phyloP scores from a whole-genome alignment of 2,113 vertebrate genomes.

The Heterotis niloticus region DNA sequence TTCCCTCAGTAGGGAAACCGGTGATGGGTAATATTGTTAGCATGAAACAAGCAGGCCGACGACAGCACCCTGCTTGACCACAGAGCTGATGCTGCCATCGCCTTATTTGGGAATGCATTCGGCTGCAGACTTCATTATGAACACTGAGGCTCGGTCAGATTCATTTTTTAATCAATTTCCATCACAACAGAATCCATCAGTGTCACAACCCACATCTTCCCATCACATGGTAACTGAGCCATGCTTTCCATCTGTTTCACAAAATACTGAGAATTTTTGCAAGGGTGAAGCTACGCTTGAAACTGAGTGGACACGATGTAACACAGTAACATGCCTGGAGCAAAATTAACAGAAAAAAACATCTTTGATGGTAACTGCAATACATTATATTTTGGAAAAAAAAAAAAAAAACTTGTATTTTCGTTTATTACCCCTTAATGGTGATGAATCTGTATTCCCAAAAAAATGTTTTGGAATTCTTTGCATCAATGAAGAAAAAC shows the following conservation, averaged over 20 bases:
- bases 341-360: no score
- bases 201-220: constrained; percentile 5
- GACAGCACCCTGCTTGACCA: neutral
- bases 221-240: constrained; percentile 1
- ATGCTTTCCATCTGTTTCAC: neutral
- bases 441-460: no score
- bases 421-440: no score
- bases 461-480: no score
- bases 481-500: no score
- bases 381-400: neutral
- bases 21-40: neutral
- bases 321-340: neutral
- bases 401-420: no score
- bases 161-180: constrained; percentile 4
- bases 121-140: neutral
- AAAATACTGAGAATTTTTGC: neutral
- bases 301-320: no score
- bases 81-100: neutral
- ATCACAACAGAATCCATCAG: neutral
- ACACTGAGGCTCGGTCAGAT: neutral
- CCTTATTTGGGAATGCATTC: neutral
- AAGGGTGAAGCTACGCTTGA: neutral
- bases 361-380: neutral
- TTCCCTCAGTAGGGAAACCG: neutral
- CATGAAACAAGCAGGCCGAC: neutral